Base-by-base conservation (phyloP, 2,888 invertebrate genomes). In the Epicampocera succincta region DNA sequence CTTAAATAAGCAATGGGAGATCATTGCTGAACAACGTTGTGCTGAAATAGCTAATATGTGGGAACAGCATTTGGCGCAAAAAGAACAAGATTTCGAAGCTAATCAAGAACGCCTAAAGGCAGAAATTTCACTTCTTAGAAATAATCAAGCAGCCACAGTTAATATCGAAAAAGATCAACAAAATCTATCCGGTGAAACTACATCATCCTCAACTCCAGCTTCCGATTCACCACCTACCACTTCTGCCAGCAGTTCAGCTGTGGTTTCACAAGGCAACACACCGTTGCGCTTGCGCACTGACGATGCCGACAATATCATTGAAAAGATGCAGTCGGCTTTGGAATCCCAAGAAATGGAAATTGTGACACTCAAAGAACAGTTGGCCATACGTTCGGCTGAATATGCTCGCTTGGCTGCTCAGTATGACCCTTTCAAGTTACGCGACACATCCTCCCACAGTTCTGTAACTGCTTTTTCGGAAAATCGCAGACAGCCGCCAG, bases 321-420 rank as follows among this genome's bases (percentile, higher is more conserved):
- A 86, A 17, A 90, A 89, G 33, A 90, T 91, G 90, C 90, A 94
- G 86, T 87, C 91, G 1, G 93, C 93, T 0, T 91, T 96, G 63
- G 94, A 94, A 87, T 93, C 92, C 63, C 95, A 95, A 88, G 94
- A 95, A 85, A 89, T 94, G 72, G 95, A 95, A 90, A 95, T 96
- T 84, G 94, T 95, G 6, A 93, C 94, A 6, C 88, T 95, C 5
- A 95, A 95, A 86, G 94, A 94, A 84, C 94, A 95, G 86, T 90
- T 95, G 80, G 93, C 91, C 61, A 92, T 93, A 69, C 93, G 93
- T 71, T 92, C 92, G 60, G 93, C 92, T 11, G 93, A 94, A 85
- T 93, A 93, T 83, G 94, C 94, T 0, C 86, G 92, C 3, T 87
- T 92, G 9, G 91, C 91, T 6, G 90, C 91, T 2, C 90, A 90